Evolutionary conservation across 1,140 invertebrate species (phyloP), one percentile per base, ranked within the genome.

Genomic region (Callitettix versicolor): DNA sequence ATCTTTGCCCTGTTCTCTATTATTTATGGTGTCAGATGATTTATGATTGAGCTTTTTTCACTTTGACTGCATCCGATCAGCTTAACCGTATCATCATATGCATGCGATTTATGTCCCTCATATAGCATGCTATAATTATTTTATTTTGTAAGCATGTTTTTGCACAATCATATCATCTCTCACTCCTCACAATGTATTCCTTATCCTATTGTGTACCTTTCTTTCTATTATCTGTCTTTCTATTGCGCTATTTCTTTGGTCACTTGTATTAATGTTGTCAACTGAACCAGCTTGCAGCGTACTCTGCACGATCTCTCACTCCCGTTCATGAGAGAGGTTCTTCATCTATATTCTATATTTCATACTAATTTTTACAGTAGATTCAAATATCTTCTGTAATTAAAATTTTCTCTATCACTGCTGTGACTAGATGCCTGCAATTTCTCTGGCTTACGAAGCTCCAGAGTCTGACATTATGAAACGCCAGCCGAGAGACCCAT

Each of bases 381-480:
- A 30, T 30, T 30, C 26, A 30, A 30, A 30, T 30, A 30, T 30
- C 26, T 51, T 18, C 48, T 51, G 48, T 51, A 51, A 36, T 51
- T 30, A 49, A 26, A 26, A 33, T 49, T 26, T 46, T 55, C 22
- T 55, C 53, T 55, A 40, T 55, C 44, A 46, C 53, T 43, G 53
- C 26, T 55, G 44, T 55, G 44, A 55, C 42, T 55, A 89, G 87
- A 86, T 92, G 77, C 91, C 91, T 74, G 91, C 91, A 78, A 94
- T 95, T 79, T 94, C 91, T 72, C 80, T 94, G 79, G 91, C 91
- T 76, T 95, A 95, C 78, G 92, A 95, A 80, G 84, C 86, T 75
- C 87, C 91, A 70, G 92, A 95, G 79, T 88, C 84, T 69, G 91
- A 95, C 82, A 95, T 95, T 76, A 95, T 95, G 91, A 94, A 95